These are phyloP conservation scores for Erebia aethiops DNA, from an alignment of 2,888 invertebrate genomes.

Conservation along the genomic window DNA sequence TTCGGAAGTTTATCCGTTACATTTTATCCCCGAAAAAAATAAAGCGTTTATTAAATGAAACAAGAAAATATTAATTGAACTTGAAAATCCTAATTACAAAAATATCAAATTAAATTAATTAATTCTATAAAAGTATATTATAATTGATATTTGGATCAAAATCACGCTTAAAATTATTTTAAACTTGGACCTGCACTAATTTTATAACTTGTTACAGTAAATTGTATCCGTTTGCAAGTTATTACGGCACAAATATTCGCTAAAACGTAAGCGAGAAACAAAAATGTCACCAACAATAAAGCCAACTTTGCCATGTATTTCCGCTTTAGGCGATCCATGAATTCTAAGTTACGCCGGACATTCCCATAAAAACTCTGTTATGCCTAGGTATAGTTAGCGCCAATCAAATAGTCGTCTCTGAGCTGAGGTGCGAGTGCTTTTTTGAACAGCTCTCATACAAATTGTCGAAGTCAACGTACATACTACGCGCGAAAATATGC, in stretches of 20 bases:
- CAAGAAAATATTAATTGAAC: no score
- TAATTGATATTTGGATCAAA: no score
- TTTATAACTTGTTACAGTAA: constrained; percentile 23
- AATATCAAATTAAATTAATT: no score
- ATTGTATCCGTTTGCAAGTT: constrained; percentile 32
- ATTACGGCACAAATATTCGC: constrained; percentile 36
- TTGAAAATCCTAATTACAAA: no score
- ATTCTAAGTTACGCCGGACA: neutral
- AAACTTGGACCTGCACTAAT: constrained; percentile 5
- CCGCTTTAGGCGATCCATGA: constrained; percentile 17
- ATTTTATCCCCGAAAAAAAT: no score
- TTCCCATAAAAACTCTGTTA: neutral
- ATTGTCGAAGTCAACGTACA: no score
- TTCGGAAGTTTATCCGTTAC: no score
- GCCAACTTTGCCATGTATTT: constrained; percentile 33
- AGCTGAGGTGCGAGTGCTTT: no score
- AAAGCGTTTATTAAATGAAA: no score
- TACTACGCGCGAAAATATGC: no score
- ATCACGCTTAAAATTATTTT: neutral
- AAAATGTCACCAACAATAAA: constrained; percentile 38
- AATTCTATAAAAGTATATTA: no score
- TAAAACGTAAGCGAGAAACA: constrained; percentile 33
- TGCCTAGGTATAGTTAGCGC: neutral
- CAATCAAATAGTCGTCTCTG: neutral
- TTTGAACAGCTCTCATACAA: no score